phyloP scores from a whole-genome alignment of 2,797 vertebrate species.

The Lates japonicus region DNA sequence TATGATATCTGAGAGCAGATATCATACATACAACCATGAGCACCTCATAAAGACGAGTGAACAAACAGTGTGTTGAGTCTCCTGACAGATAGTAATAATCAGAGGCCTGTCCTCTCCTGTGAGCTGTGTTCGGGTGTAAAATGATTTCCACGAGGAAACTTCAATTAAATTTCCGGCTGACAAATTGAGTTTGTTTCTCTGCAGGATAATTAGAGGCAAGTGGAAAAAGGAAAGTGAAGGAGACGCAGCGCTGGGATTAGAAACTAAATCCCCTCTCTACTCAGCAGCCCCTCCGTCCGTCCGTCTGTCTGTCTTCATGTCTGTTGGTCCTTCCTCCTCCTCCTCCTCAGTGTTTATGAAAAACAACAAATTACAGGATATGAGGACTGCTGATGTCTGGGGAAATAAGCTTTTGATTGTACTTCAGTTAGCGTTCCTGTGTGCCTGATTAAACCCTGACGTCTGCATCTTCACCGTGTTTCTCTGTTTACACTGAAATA shows the following conservation, averaged over 20 bases:
- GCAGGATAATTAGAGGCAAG: constrained; percentile 68
- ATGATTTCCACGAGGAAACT: constrained; percentile 57
- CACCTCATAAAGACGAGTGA: no score
- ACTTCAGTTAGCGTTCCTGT: constrained; percentile 50
- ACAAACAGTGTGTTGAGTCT: no score
- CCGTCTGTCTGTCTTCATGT: constrained; percentile 24
- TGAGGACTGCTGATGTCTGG: constrained; percentile 48
- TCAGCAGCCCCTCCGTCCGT: constrained; percentile 33
- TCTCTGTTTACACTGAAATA: not conserved
- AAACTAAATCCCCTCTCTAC: constrained; percentile 42
- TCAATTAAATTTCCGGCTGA: constrained; percentile 63
- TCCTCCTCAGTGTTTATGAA: constrained; percentile 52
- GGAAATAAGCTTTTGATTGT: constrained; percentile 69
- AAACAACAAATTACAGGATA: constrained; percentile 65
- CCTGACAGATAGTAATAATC: constrained; percentile 2
- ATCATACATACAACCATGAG: no score
- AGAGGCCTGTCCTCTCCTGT: constrained; percentile 12
- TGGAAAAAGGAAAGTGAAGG: constrained; percentile 38
- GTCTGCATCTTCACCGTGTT: constrained; percentile 35
- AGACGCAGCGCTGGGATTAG: constrained; percentile 52
- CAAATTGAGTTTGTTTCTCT: constrained; percentile 63
- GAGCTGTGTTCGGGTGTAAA: constrained; percentile 13
- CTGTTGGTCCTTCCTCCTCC: constrained; percentile 15
- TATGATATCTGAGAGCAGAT: no score
- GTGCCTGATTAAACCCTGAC: constrained; percentile 53